These are phyloP conservation scores for Epinephelus malabaricus DNA, from an alignment of 2,797 vertebrate genomes.

Conservation along the genomic window DNA sequence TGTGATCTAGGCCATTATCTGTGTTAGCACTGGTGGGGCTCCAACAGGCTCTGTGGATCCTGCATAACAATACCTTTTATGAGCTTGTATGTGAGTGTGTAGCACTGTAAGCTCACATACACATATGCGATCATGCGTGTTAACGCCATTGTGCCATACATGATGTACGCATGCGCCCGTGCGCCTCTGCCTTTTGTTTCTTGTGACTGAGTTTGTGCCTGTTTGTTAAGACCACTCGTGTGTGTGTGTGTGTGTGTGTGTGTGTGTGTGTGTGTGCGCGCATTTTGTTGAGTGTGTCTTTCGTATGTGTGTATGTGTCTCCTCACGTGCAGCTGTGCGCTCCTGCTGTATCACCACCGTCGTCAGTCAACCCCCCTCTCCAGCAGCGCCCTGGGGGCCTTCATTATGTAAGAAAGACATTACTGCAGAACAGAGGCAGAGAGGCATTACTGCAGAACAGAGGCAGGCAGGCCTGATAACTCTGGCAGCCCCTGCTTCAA, in stretches of 20 bases:
- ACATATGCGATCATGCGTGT: conserved; percentile 60
- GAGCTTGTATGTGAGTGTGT: conserved; percentile 56
- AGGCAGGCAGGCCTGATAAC: conserved; percentile 73
- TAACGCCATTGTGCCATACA: conserved; percentile 62
- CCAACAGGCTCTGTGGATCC: conserved; percentile 83
- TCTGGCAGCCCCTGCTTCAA: conserved; percentile 65
- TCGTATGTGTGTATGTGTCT: conserved; percentile 42
- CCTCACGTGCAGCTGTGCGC: conserved; percentile 79
- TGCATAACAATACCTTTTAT: conserved; percentile 86
- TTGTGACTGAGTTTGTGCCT: conserved; percentile 57
- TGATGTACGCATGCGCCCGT: conserved; percentile 58
- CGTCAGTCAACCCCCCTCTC: conserved; percentile 73
- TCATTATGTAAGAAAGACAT: conserved; percentile 86
- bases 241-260: conserved; percentile 36
- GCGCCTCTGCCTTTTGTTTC: conserved; percentile 59
- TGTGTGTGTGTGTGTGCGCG: conserved; percentile 31
- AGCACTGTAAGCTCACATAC: conserved; percentile 27
- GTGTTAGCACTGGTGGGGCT: conserved; percentile 90
- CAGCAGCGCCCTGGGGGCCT: conserved; percentile 78
- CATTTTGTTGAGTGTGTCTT: conserved; percentile 41
- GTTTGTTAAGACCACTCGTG: conserved; percentile 44
- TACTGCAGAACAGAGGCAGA: conserved; percentile 77
- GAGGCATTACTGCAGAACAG: conserved; percentile 72
- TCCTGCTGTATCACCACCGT: conserved; percentile 79
- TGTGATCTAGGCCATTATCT: conserved; percentile 91